These are phyloP conservation scores for Drosophila orena DNA, from an alignment of 1,140 invertebrate genomes.

Conservation along the genomic window DNA sequence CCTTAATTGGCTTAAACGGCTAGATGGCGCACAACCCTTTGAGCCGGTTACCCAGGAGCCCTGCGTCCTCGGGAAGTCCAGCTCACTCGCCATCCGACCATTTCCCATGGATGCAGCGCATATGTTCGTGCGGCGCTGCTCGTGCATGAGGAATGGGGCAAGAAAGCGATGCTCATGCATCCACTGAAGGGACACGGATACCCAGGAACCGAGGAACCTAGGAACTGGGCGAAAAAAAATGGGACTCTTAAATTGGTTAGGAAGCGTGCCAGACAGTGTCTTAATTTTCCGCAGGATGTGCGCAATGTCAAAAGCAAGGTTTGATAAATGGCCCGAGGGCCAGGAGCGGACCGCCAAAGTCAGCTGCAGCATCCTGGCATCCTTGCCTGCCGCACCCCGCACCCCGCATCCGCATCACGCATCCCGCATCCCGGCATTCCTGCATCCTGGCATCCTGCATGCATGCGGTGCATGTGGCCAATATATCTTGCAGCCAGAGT, in stretches of 20 bases:
- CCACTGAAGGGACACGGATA: not conserved
- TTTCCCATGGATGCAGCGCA: slow-evolving; percentile 37
- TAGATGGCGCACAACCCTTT: slow-evolving; percentile 25
- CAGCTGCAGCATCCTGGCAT: slow-evolving; percentile 29
- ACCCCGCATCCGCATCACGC: slow-evolving; percentile 9
- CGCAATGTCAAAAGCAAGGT: slow-evolving; percentile 76
- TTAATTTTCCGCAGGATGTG: slow-evolving; percentile 81
- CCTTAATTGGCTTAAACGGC: slow-evolving; percentile 65
- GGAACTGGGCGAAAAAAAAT: slow-evolving; percentile 49
- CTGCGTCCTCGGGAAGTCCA: not conserved
- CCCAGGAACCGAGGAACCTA: not conserved
- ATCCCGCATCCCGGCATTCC: slow-evolving; percentile 10
- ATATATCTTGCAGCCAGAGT: slow-evolving; percentile 28
- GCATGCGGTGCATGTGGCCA: slow-evolving; percentile 8
- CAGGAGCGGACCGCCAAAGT: slow-evolving; percentile 30
- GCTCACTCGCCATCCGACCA: slow-evolving; percentile 2
- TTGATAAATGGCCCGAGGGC: slow-evolving; percentile 69
- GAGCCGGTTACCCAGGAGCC: slow-evolving; percentile 4
- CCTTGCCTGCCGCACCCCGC: slow-evolving; percentile 4
- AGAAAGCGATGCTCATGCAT: slow-evolving; percentile 25
- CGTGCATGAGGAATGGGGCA: slow-evolving; percentile 32
- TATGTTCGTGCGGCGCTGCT: slow-evolving; percentile 29
- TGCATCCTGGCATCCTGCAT: slow-evolving; percentile 16
- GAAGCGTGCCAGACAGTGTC: slow-evolving; percentile 75
- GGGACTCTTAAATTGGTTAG: slow-evolving; percentile 71